Evolutionary conservation across 2,888 invertebrate genomes (phyloP).

Genomic region (Sesia bembeciformis): DNA sequence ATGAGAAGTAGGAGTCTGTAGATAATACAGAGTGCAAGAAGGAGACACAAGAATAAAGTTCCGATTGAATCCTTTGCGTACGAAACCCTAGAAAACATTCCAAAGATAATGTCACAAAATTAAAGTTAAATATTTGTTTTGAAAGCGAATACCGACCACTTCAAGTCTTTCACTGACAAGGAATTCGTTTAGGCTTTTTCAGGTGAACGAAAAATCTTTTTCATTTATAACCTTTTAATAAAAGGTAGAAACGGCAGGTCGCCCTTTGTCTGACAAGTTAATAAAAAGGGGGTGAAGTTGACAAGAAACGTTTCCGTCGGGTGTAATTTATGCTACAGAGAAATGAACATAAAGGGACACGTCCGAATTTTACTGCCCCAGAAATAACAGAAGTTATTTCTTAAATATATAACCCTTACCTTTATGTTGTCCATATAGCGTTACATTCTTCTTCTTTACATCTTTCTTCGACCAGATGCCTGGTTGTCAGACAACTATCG

Average conservation of each 20-base stretch:
- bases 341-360: constrained; percentile 40
- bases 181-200: constrained; percentile 1
- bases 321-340: constrained; percentile 39
- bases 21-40: no score
- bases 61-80: no score
- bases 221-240: constrained; percentile 33
- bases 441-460: no score
- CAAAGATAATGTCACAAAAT: no score
- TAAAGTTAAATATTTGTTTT: no score
- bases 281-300: constrained; percentile 33
- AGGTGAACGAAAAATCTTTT: constrained; percentile 24
- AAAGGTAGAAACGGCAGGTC: constrained; percentile 16
- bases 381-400: constrained; percentile 8
- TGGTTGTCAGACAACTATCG: no score
- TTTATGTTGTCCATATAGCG: no score
- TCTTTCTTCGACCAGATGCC: no score
- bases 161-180: background rate
- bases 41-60: no score
- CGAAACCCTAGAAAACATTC: no score
- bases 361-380: constrained; percentile 45
- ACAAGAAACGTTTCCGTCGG: constrained; percentile 21
- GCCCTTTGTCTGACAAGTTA: constrained; percentile 29
- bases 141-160: no score
- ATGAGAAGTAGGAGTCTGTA: no score
- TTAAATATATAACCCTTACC: background rate